These are phyloP conservation scores for Zaprionus ornatus DNA, from an alignment of 1,140 invertebrate genomes.

Conservation along the genomic window DNA sequence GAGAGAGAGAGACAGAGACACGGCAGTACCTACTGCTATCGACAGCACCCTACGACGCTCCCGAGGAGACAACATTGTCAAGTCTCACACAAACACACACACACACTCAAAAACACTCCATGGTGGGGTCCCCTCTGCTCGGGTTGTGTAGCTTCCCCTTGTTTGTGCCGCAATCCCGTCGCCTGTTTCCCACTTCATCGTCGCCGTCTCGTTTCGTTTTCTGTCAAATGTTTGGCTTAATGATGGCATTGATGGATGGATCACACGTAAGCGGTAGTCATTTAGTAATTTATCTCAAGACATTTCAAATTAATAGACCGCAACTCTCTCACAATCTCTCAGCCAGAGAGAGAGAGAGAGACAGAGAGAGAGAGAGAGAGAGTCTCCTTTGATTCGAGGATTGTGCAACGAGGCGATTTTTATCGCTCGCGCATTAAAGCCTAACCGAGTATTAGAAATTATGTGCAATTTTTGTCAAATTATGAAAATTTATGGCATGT, in stretches of 20 bases:
- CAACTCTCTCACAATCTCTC: slow-evolving; percentile 42
- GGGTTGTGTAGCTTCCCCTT: background rate
- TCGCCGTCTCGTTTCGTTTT: slow-evolving; percentile 49
- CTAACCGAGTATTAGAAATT: slow-evolving; percentile 56
- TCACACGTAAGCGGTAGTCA: slow-evolving; percentile 80
- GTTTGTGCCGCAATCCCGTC: slow-evolving; percentile 3
- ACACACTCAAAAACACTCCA: slow-evolving; percentile 48
- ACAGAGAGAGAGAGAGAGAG: background rate
- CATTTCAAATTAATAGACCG: slow-evolving; percentile 80
- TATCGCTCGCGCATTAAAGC: slow-evolving; percentile 41
- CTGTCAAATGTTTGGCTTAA: slow-evolving; percentile 81
- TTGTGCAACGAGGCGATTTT: slow-evolving; percentile 54
- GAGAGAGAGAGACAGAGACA: background rate
- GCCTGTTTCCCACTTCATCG: slow-evolving; percentile 31
- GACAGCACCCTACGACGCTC: slow-evolving; percentile 55
- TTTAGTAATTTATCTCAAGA: slow-evolving; percentile 79
- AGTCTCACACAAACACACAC: slow-evolving; percentile 28
- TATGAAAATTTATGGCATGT: slow-evolving; percentile 74
- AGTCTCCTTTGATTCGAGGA: slow-evolving; percentile 54
- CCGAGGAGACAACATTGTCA: slow-evolving; percentile 47
- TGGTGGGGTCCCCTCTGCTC: slow-evolving; percentile 61
- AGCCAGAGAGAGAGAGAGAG: background rate
- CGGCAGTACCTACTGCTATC: slow-evolving; percentile 38
- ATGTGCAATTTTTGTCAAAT: slow-evolving; percentile 75
- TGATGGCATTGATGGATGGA: slow-evolving; percentile 82